phyloP scores from a whole-genome alignment of 2,113 vertebrate species.

The Accipiter cooperii region DNA sequence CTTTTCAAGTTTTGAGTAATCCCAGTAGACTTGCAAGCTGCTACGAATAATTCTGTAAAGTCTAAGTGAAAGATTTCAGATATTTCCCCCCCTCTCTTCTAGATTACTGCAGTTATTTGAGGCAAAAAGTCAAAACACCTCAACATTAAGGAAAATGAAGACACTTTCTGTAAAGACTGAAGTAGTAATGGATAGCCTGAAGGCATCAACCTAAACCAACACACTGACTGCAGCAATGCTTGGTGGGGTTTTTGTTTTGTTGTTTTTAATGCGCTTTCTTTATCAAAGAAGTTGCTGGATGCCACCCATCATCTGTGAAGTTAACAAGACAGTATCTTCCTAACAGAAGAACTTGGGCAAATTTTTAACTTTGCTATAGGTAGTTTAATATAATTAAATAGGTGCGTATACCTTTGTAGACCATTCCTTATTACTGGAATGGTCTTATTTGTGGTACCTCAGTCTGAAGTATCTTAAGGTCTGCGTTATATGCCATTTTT shows the following conservation, averaged over 20 bases:
- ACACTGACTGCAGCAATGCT: background rate
- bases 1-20: constrained; percentile 19
- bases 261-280: background rate
- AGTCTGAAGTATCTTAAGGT: background rate
- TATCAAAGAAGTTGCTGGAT: background rate
- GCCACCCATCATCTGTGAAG: background rate
- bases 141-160: background rate
- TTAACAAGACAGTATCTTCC: background rate
- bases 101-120: background rate
- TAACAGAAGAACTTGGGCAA: background rate
- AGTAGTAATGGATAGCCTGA: background rate
- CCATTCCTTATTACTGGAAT: background rate
- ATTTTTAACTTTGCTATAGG: background rate
- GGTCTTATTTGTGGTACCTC: background rate
- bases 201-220: background rate
- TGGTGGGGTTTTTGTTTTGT: background rate
- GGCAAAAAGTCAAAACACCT: background rate
- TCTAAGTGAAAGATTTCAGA: background rate
- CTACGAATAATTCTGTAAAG: background rate
- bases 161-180: background rate
- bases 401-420: background rate
- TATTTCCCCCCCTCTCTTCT: background rate
- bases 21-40: background rate
- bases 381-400: background rate
- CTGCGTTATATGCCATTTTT: background rate